Evolutionary conservation across 1,140 invertebrate species (phyloP), one percentile per base, ranked within the genome.

Genomic region (Megalonaias nervosa): DNA sequence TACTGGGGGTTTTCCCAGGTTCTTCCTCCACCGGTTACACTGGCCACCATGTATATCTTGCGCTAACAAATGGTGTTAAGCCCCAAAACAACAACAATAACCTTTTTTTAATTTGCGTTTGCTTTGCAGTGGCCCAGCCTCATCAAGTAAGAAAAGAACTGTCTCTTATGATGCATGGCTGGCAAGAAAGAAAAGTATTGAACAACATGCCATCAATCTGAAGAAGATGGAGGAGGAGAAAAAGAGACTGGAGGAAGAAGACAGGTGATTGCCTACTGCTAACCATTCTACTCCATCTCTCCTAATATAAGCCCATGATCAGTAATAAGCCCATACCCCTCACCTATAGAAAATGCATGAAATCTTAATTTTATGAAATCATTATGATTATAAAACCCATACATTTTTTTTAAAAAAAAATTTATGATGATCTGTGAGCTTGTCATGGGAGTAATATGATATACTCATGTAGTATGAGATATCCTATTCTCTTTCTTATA

Each of bases 101-200:
- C 16, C 21, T 17, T 21, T 61, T 66, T n/a, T 66, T 66, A 31
- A 66, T 21, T 31, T 21, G 17, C 15, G 31, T 62, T 23, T 60
- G 17, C 56, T 38, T 48, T 48, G 38, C 31, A 78, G 76, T 78
- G 76, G 76, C 59, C 76, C 76, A 73, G 76, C 76, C 76, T 31
- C 71, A 31, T 38, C 74, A 69, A 67, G 76, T 60, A 78, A 78
- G 67, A 74, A 71, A 78, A 67, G 76, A 78, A 60, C 64, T 74
- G 15, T 78, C 23, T 78, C 76, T 56, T 78, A 78, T 74, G 70
- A 78, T 69, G 64, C 73, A 38, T 78, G 76, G 76, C 58, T 78
- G 17, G 76, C 71, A 69, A 23, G 76, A n/a, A 78, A 78, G 64
- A 21, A 64, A 4, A 60, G 71, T 48, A 57, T 67, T 6, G 76